A percentile compares a stretch with the other conserved stretches of the same genome.
Evolutionary conservation across 1,140 invertebrate species (phyloP).

Genomic region (Monomorium pharaonis): DNA sequence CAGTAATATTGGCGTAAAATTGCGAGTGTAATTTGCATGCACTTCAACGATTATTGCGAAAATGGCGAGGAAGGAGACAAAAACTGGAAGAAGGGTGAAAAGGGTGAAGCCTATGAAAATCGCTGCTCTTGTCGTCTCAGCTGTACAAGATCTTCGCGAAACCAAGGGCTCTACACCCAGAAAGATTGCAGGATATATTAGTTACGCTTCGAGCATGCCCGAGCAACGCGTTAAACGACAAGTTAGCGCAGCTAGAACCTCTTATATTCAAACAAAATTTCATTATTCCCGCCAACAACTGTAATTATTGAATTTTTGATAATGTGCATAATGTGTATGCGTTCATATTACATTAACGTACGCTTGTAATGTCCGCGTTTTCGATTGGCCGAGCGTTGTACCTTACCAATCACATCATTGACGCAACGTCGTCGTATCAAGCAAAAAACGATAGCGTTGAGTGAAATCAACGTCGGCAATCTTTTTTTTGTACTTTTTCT

Average conservation of each 20-base stretch:
- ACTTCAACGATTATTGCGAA: neutral
- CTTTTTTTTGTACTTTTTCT: conserved; percentile 16
- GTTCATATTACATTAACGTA: neutral
- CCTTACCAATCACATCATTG: neutral
- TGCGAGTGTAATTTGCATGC: neutral
- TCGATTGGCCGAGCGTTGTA: neutral
- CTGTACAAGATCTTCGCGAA: conserved; percentile 77
- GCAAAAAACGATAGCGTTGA: conserved; percentile 33
- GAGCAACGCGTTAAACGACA: conserved; percentile 72
- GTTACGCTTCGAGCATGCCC: conserved; percentile 70
- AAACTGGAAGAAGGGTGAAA: neutral
- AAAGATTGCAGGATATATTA: conserved; percentile 78
- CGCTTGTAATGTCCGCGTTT: neutral
- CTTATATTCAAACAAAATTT: neutral
- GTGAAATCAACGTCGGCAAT: conserved; percentile 30
- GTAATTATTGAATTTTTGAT: neutral
- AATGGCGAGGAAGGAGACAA: conserved; percentile 52
- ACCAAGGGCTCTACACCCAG: conserved; percentile 73
- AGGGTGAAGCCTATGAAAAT: conserved; percentile 73
- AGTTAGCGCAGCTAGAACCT: conserved; percentile 70
- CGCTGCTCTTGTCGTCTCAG: conserved; percentile 76
- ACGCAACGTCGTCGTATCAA: neutral
- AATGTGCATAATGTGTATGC: neutral
- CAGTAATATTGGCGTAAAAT: conserved; percentile 12
- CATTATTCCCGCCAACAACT: neutral